A percentile compares a stretch with the other conserved stretches of the same genome.
Evolutionary conservation across 2,113 vertebrate genomes (phyloP).

Genomic region (Drymodes brunneopygia): DNA sequence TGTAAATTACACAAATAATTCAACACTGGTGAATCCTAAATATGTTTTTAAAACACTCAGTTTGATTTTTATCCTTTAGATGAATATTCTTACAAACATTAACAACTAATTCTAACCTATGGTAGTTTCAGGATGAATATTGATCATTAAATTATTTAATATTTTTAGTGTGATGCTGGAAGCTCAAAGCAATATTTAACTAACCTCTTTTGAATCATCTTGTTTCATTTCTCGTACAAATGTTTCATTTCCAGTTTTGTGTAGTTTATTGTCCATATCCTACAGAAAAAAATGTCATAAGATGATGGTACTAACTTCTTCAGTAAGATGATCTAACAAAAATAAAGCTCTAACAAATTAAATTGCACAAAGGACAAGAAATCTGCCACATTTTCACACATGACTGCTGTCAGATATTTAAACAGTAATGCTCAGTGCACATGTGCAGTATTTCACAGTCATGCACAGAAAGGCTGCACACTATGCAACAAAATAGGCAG

Average conservation of each 20-base stretch:
- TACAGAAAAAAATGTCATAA: slow-evolving; percentile 24
- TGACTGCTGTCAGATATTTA: not conserved
- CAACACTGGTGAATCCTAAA: not conserved
- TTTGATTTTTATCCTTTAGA: not conserved
- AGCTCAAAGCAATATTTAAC: not conserved
- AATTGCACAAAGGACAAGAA: not conserved
- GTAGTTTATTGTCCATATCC: slow-evolving; percentile 55
- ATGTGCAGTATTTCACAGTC: not conserved
- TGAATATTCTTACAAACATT: not conserved
- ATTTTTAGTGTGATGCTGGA: not conserved
- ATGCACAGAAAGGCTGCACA: not conserved
- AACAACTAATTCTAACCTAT: not conserved
- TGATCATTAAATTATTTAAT: not conserved
- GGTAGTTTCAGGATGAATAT: not conserved
- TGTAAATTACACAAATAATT: not conserved
- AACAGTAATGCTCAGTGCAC: not conserved
- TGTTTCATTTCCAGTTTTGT: slow-evolving; percentile 47
- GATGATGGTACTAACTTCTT: not conserved
- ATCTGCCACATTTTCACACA: not conserved
- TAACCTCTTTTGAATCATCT: slow-evolving; percentile 80
- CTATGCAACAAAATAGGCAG: not conserved
- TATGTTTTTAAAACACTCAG: not conserved
- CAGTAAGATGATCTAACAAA: not conserved
- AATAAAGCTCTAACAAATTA: not conserved
- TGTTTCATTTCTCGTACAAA: slow-evolving; percentile 70